Base-by-base conservation (phyloP, 2,113 vertebrate species). In the Hemibagrus wyckioides region DNA sequence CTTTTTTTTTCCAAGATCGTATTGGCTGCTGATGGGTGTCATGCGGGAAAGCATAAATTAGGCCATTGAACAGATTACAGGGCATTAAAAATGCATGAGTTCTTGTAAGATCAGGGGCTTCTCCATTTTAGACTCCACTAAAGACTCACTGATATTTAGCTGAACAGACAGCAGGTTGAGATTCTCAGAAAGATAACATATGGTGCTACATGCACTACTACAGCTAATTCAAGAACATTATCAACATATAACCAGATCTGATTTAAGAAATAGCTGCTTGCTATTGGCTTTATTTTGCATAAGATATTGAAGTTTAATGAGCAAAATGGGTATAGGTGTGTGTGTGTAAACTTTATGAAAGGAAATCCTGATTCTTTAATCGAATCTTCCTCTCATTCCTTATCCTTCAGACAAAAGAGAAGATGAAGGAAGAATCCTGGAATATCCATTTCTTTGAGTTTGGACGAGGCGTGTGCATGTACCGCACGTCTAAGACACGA, bases 401-500 rank as follows among this genome's bases (percentile, higher is more conserved):
- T 19, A 2, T 82, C 15, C 4, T 73, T 50, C 81, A 99, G 98
- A 97, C 97, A 87, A 99, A 97, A 91, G 98, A 99, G 92, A 98
- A 96, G 91, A 98, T 99, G 97, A 99, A 99, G 84, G 97, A 99
- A 90, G 98, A 99, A 87, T 96, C 96, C 0, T 99, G 98, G 98
- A 96, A 97, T 90, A 99, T 99, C 89, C 98, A 99, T 90, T 99
- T 99, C 94, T 98, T 97, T 39, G 98, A 99, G 92, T 99, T 97
- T 4, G 98, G 98, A 25, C 95, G 98, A 0, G 98, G 98, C 0
- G 95, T 99, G 91, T 99, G 98, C 87, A 99, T 99, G 98, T 99
- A 99, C 93, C 96, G 98, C 80, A 99, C 98, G 0, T 94, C 96
- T 81, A 97, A 93, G 90, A 98, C 96, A 0, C 95, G 97, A 82